phyloP scores from a whole-genome alignment of 2,113 vertebrate genomes.

The Nibea coibor region DNA sequence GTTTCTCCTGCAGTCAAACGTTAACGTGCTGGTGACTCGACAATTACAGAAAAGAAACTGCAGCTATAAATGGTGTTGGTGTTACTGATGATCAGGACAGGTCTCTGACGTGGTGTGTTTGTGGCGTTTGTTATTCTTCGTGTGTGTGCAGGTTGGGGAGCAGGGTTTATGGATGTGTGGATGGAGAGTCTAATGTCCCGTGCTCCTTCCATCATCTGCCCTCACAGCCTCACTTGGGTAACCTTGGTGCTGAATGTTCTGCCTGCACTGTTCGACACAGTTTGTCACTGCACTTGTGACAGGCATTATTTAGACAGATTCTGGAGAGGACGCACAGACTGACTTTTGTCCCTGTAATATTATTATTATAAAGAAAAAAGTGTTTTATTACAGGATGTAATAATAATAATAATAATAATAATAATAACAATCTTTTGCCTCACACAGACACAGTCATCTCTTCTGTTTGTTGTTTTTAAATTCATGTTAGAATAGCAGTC shows the following conservation, averaged over 20 bases:
- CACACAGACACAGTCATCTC: not conserved
- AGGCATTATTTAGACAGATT: not conserved
- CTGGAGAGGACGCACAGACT: not conserved
- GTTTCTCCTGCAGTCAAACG: no score
- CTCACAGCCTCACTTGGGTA: not conserved
- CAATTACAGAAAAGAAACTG: no score
- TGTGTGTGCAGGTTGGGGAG: no score
- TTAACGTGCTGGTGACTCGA: no score
- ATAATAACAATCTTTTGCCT: no score
- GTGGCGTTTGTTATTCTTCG: no score
- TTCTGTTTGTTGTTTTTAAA: not conserved
- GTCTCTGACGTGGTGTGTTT: no score
- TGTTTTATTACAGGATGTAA: not conserved
- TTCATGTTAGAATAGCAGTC: slow-evolving; percentile 5
- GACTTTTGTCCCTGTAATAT: not conserved
- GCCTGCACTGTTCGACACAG: not conserved
- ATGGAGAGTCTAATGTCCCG: not conserved
- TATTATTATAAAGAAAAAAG: not conserved
- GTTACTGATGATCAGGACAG: no score
- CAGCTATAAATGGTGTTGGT: no score
- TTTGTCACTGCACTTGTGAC: not conserved
- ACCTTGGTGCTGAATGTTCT: not conserved
- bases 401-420: no score
- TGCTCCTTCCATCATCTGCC: not conserved
- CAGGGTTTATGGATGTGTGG: no score